phyloP scores from a whole-genome alignment of 30 jellyfish, hydroid and myxozoan species.

The Morbakka virulenta region DNA sequence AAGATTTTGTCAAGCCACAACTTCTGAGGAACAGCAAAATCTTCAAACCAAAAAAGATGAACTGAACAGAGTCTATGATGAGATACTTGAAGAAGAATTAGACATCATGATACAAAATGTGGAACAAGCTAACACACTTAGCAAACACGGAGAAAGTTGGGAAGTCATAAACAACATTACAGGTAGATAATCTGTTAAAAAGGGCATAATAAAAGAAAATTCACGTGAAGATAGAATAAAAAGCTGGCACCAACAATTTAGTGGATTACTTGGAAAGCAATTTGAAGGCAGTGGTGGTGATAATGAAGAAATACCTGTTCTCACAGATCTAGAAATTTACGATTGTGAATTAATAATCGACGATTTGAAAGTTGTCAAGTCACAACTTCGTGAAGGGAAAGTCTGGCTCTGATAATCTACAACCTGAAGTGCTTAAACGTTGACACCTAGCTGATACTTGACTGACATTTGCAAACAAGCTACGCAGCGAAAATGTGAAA shows the following conservation, averaged over 20 bases:
- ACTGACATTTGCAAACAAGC: neutral
- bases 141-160: conserved; percentile 21
- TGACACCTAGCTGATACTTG: neutral
- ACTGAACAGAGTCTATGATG: neutral
- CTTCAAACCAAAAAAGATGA: neutral
- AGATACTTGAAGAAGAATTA: neutral
- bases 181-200: neutral
- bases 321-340: too few species aligned
- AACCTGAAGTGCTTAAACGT: neutral
- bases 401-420: conserved; percentile 10
- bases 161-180: neutral
- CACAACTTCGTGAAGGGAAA: neutral
- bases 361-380: neutral
- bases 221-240: neutral
- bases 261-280: neutral
- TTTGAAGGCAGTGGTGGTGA: neutral
- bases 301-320: neutral
- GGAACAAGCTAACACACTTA: neutral
- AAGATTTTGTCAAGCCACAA: neutral
- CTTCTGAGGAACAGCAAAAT: neutral
- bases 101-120: neutral
- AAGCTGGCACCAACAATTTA: conserved; percentile 2
- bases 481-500: neutral
- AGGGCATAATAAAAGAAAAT: conserved; percentile 1
- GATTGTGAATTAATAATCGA: too few species aligned